phyloP scores from a whole-genome alignment of 2,797 vertebrate genomes.

The Muscicapa striata region DNA sequence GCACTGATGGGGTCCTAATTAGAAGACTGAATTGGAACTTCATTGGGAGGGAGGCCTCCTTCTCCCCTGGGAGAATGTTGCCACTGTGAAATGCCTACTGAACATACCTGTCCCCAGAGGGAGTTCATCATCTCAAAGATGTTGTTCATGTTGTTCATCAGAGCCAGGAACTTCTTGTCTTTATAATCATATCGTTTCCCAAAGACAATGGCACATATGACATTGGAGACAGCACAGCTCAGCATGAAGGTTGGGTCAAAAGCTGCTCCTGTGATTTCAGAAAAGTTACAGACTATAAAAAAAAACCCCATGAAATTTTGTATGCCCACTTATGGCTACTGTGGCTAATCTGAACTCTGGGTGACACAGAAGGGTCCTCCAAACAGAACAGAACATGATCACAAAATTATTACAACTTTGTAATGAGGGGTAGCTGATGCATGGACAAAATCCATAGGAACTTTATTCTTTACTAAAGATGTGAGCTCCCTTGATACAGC shows the following conservation, averaged over 20 bases:
- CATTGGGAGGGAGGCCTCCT: neutral
- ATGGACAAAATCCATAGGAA: neutral
- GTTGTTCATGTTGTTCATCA: constrained; percentile 53
- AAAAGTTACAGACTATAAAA: neutral
- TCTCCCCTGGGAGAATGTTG: neutral
- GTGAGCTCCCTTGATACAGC: neutral
- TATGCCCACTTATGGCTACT: neutral
- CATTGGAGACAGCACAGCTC: constrained; percentile 76
- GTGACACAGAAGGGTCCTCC: neutral
- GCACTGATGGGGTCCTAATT: neutral
- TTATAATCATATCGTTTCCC: constrained; percentile 85
- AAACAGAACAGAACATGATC: neutral
- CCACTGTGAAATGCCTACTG: neutral
- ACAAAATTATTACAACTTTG: neutral
- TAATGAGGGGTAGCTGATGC: neutral
- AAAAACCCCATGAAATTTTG: accelerated
- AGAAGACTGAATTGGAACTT: neutral
- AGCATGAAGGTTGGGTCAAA: constrained; percentile 82
- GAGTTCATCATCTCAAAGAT: neutral
- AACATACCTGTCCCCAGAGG: constrained; percentile 4
- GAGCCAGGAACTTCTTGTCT: constrained; percentile 75
- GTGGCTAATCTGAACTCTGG: neutral
- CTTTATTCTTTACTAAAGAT: neutral
- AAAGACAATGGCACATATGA: constrained; percentile 84
- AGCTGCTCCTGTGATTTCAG: constrained; percentile 69